phyloP scores from a whole-genome alignment of 1,140 invertebrate species.

The Drosophila arawakana region DNA sequence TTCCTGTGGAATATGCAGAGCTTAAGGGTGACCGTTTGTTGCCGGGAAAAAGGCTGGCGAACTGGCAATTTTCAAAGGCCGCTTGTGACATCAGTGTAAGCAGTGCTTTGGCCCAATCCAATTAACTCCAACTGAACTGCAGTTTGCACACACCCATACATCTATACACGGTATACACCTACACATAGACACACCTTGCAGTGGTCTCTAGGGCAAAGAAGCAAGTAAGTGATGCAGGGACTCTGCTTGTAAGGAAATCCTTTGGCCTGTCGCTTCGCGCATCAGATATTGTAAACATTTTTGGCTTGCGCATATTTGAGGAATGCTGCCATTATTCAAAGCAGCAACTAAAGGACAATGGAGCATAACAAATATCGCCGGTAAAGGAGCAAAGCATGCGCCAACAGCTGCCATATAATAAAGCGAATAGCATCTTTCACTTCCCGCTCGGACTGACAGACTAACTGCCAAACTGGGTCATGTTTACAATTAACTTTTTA shows the following conservation, averaged over 20 bases:
- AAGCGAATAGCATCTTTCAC: slow-evolving; percentile 65
- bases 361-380: slow-evolving; percentile 69
- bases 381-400: slow-evolving; percentile 29
- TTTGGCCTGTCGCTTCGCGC: slow-evolving; percentile 43
- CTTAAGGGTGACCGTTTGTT: not conserved
- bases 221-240: not conserved
- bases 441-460: slow-evolving; percentile 17
- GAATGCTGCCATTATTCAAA: slow-evolving; percentile 66
- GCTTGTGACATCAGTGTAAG: slow-evolving; percentile 46
- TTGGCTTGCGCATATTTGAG: slow-evolving; percentile 77
- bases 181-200: slow-evolving; percentile 3
- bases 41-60: too few relatives aligned
- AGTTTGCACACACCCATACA: slow-evolving; percentile 12
- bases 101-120: slow-evolving; percentile 78
- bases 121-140: slow-evolving; percentile 79
- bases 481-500: slow-evolving; percentile 81
- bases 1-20: not conserved
- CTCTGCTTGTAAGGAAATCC: slow-evolving; percentile 40
- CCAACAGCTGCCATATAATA: slow-evolving; percentile 59
- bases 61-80: slow-evolving; percentile 55
- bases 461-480: slow-evolving; percentile 64
- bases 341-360: slow-evolving; percentile 51
- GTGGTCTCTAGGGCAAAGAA: not conserved
- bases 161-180: not conserved
- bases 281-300: slow-evolving; percentile 80